phyloP scores from a whole-genome alignment of 1,140 invertebrate species.

The Melitaea cinxia region DNA sequence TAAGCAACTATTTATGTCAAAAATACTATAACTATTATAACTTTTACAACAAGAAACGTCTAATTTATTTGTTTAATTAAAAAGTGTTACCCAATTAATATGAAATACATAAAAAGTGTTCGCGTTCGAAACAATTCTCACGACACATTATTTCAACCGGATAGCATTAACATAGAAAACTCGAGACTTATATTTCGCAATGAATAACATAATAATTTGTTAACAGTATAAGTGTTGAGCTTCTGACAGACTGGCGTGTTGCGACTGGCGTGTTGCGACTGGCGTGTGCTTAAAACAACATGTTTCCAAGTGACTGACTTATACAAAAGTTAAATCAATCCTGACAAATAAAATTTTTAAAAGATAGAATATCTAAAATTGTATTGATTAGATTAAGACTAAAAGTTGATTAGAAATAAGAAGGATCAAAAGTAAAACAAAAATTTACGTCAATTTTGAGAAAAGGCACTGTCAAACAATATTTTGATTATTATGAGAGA shows the following conservation, averaged over 20 bases:
- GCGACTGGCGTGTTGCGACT: too few species aligned
- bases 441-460: too few species aligned
- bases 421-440: too few species aligned
- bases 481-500: too few species aligned
- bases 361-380: too few species aligned
- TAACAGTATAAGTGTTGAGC: background rate
- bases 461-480: too few species aligned
- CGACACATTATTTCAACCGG: constrained; percentile 19
- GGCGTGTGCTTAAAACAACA: too few species aligned
- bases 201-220: constrained; percentile 13
- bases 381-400: too few species aligned
- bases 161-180: constrained; percentile 25
- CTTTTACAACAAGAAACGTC: constrained; percentile 14
- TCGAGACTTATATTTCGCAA: constrained; percentile 13
- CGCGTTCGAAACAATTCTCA: constrained; percentile 23
- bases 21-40: background rate
- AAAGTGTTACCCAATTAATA: constrained; percentile 23
- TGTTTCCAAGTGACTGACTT: too few species aligned
- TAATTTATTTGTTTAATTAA: constrained; percentile 19
- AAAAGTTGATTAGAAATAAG: too few species aligned
- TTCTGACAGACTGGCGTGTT: background rate
- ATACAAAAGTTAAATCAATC: too few species aligned
- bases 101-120: constrained; percentile 9
- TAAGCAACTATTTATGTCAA: background rate
- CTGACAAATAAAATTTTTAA: too few species aligned